Evolutionary conservation across 2,113 vertebrate species (phyloP).

Genomic region (Ahaetulla prasina): DNA sequence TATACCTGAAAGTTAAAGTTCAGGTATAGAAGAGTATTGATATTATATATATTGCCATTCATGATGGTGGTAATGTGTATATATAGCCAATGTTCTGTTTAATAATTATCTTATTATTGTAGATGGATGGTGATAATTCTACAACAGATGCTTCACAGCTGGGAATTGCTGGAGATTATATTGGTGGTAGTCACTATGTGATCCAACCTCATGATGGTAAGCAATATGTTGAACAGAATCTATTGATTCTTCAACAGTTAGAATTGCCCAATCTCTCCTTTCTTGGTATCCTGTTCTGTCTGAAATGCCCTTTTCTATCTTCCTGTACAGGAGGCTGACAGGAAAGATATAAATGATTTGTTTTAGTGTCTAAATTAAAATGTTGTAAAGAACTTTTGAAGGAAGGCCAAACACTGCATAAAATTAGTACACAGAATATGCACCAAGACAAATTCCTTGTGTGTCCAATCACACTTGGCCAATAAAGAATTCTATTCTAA

Average conservation of each 20-base stretch:
- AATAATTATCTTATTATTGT: slow-evolving; percentile 32
- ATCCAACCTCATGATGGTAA: slow-evolving; percentile 95
- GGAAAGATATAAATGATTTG: background rate
- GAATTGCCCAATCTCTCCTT: background rate
- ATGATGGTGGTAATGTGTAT: background rate
- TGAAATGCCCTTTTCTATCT: background rate
- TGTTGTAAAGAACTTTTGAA: background rate
- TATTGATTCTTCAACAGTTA: background rate
- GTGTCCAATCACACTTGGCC: too few species aligned
- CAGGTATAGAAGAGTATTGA: background rate
- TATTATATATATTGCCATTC: background rate
- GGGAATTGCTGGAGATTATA: slow-evolving; percentile 93
- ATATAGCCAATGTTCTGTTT: background rate
- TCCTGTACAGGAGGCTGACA: background rate
- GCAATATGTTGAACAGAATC: slow-evolving; percentile 10
- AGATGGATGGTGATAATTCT: slow-evolving; percentile 96
- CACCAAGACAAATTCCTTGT: too few species aligned
- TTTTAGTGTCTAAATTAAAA: background rate
- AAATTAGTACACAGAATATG: background rate
- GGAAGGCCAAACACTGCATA: background rate
- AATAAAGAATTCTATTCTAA: background rate
- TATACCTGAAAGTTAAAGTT: background rate
- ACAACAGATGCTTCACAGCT: slow-evolving; percentile 96
- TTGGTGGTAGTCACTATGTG: slow-evolving; percentile 89
- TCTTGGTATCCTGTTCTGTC: background rate